phyloP scores from a whole-genome alignment of 1,140 invertebrate species.

The Drosophila micromelanica region DNA sequence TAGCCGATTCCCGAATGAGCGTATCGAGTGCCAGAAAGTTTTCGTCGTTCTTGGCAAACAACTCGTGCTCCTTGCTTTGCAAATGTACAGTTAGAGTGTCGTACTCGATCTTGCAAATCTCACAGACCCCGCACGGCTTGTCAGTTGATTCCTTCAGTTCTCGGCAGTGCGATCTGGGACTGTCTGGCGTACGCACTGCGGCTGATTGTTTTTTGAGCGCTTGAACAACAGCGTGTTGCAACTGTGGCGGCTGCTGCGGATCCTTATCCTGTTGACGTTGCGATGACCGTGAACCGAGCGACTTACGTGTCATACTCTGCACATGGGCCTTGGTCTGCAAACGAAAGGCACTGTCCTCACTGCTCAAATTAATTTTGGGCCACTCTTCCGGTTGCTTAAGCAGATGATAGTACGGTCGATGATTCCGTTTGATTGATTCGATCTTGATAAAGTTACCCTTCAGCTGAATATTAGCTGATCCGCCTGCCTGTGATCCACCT shows the following conservation, averaged over 20 bases:
- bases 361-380: constrained; percentile 77
- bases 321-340: constrained; percentile 48
- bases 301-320: constrained; percentile 68
- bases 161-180: constrained; percentile 55
- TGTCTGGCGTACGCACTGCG: constrained; percentile 33
- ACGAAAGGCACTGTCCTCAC: constrained; percentile 80
- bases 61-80: constrained; percentile 89
- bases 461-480: constrained; percentile 59
- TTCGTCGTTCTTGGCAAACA: constrained; percentile 88
- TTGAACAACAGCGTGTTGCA: constrained; percentile 49
- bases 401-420: constrained; percentile 81
- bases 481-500: constrained; percentile 3
- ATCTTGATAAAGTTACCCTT: constrained; percentile 78
- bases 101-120: constrained; percentile 90
- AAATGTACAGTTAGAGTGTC: constrained; percentile 88
- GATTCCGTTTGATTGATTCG: constrained; percentile 73
- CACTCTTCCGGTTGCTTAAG: constrained; percentile 79
- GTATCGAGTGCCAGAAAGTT: constrained; percentile 89
- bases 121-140: constrained; percentile 89
- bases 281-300: constrained; percentile 62
- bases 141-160: constrained; percentile 72
- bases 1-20: constrained; percentile 85
- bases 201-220: constrained; percentile 43
- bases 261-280: constrained; percentile 46
- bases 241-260: constrained; percentile 12